Conservation (phyloP, 2,113 vertebrate genomes). For the Anser cygnoides region DNA sequence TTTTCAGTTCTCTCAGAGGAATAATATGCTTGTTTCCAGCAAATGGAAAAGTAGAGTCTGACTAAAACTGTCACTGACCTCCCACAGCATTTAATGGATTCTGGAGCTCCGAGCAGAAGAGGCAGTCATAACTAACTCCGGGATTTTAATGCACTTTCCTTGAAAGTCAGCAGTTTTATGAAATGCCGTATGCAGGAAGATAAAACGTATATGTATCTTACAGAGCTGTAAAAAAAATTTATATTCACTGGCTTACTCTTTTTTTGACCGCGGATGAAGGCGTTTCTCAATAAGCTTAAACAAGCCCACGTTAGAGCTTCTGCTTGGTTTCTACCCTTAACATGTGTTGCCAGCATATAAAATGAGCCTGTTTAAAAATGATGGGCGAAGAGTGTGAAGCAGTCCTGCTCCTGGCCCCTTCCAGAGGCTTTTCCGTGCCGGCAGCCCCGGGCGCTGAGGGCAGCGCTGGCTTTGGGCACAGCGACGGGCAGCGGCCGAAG, state of each 20-base stretch:
- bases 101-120: not conserved
- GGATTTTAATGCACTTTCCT: conserved; percentile 20
- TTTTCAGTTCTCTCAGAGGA: conserved; percentile 22
- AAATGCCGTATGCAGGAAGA: not conserved
- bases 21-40: conserved; percentile 13
- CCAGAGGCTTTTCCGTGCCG: not conserved
- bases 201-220: not conserved
- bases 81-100: not conserved
- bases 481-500: not conserved
- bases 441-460: not conserved
- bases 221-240: not conserved
- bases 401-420: not conserved
- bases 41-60: conserved; percentile 14
- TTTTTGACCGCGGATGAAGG: not conserved
- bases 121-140: not conserved
- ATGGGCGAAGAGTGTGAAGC: not conserved
- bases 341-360: not conserved
- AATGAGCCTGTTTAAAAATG: not conserved
- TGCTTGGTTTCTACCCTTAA: not conserved
- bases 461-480: rapidly evolving
- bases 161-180: conserved; percentile 38
- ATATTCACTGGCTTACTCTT: not conserved
- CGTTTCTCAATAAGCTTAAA: not conserved
- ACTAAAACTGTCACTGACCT: conserved; percentile 44
- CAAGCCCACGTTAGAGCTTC: not conserved